Percentiles rank a stretch among this genome's conserved stretches.
Evolutionary conservation across 1,140 invertebrate genomes (phyloP).

Genomic region (Eufriesea mexicana): DNA sequence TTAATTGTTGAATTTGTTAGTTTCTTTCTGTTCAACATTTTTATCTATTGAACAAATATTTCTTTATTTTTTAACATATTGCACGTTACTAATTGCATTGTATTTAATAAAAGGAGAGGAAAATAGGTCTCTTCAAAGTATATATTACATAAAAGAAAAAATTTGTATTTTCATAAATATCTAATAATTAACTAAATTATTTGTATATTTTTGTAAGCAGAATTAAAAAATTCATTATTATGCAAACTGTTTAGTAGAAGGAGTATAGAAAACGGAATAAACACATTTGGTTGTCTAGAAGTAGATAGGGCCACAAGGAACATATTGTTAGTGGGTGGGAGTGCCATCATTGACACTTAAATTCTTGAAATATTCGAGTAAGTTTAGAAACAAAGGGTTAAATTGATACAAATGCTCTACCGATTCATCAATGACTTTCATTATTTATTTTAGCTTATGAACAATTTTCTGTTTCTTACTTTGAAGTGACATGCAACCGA

Average conservation of each 20-base stretch:
- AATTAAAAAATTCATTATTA: not conserved
- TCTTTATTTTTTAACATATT: not conserved
- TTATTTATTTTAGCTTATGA: not conserved
- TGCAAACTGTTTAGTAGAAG: too few relatives aligned
- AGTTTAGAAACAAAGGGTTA: not conserved
- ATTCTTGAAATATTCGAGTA: not conserved
- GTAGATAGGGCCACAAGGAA: not conserved
- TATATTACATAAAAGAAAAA: not conserved
- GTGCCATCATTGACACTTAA: not conserved
- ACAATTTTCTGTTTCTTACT: not conserved
- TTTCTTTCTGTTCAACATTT: not conserved
- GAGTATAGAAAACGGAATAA: not conserved
- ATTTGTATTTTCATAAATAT: not conserved
- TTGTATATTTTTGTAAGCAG: not conserved
- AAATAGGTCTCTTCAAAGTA: not conserved
- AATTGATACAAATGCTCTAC: not conserved
- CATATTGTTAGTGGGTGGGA: not conserved
- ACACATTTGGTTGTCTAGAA: slow-evolving; percentile 1
- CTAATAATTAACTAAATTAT: not conserved
- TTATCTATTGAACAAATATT: too few relatives aligned
- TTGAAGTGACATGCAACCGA: not conserved
- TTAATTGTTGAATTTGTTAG: not conserved
- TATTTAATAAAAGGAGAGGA: not conserved
- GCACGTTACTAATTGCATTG: not conserved
- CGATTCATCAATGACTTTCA: not conserved